Evolutionary conservation across 2,888 invertebrate species (phyloP).

Genomic region (Isoperla grammatica): DNA sequence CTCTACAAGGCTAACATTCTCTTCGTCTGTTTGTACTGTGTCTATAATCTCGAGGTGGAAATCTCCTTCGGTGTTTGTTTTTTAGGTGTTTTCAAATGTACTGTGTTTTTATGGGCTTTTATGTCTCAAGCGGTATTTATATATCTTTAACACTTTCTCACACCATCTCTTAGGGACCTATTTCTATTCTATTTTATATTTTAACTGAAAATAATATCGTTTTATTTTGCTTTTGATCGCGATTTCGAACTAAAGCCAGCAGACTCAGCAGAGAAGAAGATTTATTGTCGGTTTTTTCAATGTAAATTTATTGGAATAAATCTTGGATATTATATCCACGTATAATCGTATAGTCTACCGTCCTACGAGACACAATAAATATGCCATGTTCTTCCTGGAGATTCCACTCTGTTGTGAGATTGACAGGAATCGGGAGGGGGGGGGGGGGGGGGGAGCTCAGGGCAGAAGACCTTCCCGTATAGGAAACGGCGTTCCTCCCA

Average conservation of each 20-base stretch:
- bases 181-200: neutral
- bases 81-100: conserved; percentile 14
- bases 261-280: neutral
- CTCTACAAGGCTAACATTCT: neutral
- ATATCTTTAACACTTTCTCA: conserved; percentile 11
- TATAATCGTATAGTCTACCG: too few species aligned
- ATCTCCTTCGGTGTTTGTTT: conserved; percentile 7
- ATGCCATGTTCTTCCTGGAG: conserved; percentile 9
- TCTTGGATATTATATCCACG: neutral
- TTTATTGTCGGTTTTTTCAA: neutral
- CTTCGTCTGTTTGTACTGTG: neutral
- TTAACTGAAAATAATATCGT: conserved; percentile 11
- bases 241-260: neutral
- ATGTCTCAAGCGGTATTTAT: conserved; percentile 6
- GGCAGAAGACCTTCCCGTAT: too few species aligned
- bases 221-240: conserved; percentile 6
- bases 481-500: too few species aligned
- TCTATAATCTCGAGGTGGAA: neutral
- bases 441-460: neutral
- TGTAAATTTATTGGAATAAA: conserved; percentile 8
- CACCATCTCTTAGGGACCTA: neutral
- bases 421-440: conserved; percentile 6
- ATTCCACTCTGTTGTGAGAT: conserved; percentile 14
- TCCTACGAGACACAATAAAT: conserved; percentile 13
- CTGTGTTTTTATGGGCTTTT: conserved; percentile 7